These are phyloP conservation scores for Coendou prehensilis DNA, from an alignment of 2,797 vertebrate species.

Conservation along the genomic window DNA sequence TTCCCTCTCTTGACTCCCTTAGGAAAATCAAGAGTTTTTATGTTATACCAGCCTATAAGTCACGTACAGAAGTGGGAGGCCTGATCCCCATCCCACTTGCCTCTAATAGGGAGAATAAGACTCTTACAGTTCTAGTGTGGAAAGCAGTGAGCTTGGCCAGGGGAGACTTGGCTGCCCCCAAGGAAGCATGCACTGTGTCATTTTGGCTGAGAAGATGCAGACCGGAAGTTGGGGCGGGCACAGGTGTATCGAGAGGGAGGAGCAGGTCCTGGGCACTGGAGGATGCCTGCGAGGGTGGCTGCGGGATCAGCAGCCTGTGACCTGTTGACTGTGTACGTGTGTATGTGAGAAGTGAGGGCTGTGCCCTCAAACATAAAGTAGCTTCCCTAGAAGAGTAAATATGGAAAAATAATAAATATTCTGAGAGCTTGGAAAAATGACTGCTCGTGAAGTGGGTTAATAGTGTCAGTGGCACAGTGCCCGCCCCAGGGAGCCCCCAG, in stretches of 20 bases:
- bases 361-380: constrained; percentile 32
- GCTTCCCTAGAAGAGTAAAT: constrained; percentile 31
- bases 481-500: background rate
- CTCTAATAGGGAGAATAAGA: background rate
- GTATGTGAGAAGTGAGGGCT: background rate
- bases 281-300: constrained; percentile 16
- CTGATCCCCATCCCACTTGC: background rate
- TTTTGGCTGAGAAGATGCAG: background rate
- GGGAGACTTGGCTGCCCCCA: background rate
- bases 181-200: background rate
- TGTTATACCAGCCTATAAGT: constrained; percentile 46
- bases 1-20: background rate
- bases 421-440: constrained; percentile 17
- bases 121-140: background rate
- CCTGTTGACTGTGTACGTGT: background rate
- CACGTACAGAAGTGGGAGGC: background rate
- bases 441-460: background rate
- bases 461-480: background rate
- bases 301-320: background rate
- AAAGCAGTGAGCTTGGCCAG: constrained; percentile 38
- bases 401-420: background rate
- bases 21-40: constrained; percentile 4
- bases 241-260: background rate
- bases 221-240: background rate
- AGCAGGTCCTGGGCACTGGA: background rate